These are phyloP conservation scores for Diadegma fenestrale DNA, from an alignment of 2,888 invertebrate genomes.

Conservation along the genomic window DNA sequence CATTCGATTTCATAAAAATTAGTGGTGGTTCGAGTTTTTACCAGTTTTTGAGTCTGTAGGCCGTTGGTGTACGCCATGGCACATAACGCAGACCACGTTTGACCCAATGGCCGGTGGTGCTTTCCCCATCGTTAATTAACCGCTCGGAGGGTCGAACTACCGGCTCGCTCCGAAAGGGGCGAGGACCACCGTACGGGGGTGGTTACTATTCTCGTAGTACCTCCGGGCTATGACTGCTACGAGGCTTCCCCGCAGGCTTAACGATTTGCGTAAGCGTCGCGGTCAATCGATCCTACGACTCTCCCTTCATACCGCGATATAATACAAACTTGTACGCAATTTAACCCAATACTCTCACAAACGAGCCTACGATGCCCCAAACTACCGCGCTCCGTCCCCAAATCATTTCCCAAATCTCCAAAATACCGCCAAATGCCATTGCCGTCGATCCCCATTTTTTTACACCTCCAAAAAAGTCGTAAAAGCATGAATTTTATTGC, in stretches of 20 bases:
- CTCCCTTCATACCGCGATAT: background rate
- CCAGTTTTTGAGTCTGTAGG: constrained; percentile 36
- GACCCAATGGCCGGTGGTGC: constrained; percentile 55
- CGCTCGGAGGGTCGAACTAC: constrained; percentile 49
- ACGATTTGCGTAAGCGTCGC: constrained; percentile 65
- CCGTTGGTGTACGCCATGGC: constrained; percentile 20
- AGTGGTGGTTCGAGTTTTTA: constrained; percentile 46
- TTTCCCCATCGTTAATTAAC: constrained; percentile 68
- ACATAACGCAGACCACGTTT: constrained; percentile 51
- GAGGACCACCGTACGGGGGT: background rate
- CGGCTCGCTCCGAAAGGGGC: constrained; percentile 6
- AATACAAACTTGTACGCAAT: constrained; percentile 49
- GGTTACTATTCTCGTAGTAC: constrained; percentile 18
- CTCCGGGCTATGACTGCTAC: background rate
- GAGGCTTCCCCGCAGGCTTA: constrained; percentile 47
- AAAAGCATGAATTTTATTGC: background rate
- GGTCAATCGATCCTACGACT: constrained; percentile 62
- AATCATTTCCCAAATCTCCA: too few species aligned
- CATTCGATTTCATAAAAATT: constrained; percentile 62
- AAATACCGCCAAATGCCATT: too few species aligned
- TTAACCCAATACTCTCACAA: constrained; percentile 31
- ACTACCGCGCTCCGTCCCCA: too few species aligned
- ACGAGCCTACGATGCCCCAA: constrained; percentile 20
- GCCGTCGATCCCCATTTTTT: too few species aligned
- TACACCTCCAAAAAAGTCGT: too few species aligned